Evolutionary conservation across 2,797 vertebrate species (phyloP).

Genomic region (Sciurus vulgaris): DNA sequence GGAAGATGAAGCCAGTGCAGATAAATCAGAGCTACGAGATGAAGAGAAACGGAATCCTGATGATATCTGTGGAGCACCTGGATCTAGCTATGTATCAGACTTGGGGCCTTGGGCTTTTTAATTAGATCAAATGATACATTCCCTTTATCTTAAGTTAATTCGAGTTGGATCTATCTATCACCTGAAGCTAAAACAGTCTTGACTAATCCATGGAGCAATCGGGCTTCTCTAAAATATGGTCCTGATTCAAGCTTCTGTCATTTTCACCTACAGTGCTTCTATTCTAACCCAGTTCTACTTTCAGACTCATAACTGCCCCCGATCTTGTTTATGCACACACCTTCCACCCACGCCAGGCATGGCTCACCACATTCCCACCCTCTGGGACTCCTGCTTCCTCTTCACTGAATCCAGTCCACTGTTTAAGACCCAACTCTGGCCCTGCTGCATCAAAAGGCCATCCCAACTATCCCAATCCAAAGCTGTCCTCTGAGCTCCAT

Average conservation of each 20-base stretch:
- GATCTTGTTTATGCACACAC: not conserved
- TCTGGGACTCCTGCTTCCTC: not conserved
- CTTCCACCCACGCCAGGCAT: not conserved
- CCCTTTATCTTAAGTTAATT: not conserved
- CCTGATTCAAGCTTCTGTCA: not conserved
- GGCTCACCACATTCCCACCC: not conserved
- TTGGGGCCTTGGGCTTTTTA: not conserved
- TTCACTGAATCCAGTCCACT: not conserved
- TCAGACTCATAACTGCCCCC: not conserved
- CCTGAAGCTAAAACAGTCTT: constrained; percentile 5
- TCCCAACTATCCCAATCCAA: not conserved
- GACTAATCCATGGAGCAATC: not conserved
- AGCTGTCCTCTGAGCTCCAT: not conserved
- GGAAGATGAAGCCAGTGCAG: not conserved
- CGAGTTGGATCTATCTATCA: not conserved
- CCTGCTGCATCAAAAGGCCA: not conserved
- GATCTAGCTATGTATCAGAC: not conserved
- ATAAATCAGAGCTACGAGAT: not conserved
- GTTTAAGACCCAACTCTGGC: not conserved
- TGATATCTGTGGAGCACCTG: not conserved
- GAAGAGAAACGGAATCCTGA: not conserved
- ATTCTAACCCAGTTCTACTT: not conserved
- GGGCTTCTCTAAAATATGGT: not conserved
- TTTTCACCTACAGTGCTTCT: not conserved
- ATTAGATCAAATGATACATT: constrained; percentile 14